These are phyloP conservation scores for Drosophila algonquin DNA, from an alignment of 2,888 invertebrate genomes.

Conservation along the genomic window DNA sequence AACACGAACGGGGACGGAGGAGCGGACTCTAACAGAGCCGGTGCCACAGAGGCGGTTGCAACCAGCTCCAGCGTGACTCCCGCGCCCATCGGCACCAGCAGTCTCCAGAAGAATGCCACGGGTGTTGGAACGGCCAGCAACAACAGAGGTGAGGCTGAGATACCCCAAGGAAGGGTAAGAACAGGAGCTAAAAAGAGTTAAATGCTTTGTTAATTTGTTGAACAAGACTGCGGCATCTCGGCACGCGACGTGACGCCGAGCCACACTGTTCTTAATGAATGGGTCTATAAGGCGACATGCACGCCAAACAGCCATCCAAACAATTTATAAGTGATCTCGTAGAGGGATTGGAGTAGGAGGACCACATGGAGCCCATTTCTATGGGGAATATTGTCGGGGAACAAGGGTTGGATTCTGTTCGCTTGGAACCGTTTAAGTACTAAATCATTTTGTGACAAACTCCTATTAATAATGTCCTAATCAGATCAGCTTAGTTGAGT, in stretches of 20 bases:
- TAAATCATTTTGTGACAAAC: slow-evolving; percentile 13
- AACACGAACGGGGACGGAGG: slow-evolving; percentile 44
- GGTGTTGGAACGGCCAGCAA: slow-evolving; percentile 38
- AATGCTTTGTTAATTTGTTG: slow-evolving; percentile 17
- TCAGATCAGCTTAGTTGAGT: background rate
- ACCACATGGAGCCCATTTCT: background rate
- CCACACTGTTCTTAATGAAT: slow-evolving; percentile 26
- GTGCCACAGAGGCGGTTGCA: slow-evolving; percentile 7
- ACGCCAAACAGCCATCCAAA: slow-evolving; percentile 23
- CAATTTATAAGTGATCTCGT: slow-evolving; percentile 47
- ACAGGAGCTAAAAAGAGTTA: slow-evolving; percentile 15
- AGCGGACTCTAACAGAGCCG: slow-evolving; percentile 21
- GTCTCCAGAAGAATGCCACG: slow-evolving; percentile 38
- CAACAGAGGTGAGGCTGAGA: slow-evolving; percentile 63
- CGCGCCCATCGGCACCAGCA: slow-evolving; percentile 11
- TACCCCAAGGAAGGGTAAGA: background rate
- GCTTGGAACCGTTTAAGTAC: background rate
- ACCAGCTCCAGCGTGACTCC: slow-evolving; percentile 24
- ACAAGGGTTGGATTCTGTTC: background rate
- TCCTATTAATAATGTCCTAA: slow-evolving; percentile 23
- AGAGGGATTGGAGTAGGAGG: background rate
- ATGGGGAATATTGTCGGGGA: background rate
- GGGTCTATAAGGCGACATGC: slow-evolving; percentile 14
- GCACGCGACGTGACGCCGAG: slow-evolving; percentile 22
- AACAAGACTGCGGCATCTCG: slow-evolving; percentile 9